Conservation (phyloP, 2,888 invertebrate species). For the Axea sp. region DNA sequence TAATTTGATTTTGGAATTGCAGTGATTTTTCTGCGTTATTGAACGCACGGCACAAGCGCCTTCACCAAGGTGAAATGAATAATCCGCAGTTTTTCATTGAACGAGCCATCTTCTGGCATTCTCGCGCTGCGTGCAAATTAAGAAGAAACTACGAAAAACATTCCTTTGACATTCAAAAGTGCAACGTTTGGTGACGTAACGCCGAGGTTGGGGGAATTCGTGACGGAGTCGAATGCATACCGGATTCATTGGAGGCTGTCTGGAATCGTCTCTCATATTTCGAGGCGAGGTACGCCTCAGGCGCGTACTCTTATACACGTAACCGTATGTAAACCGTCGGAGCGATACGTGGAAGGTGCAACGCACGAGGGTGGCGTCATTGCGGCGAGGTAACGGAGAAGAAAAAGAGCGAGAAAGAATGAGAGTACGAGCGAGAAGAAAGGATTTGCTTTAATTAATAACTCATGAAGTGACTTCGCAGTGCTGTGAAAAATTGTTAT, state of each 20-base stretch:
- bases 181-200: conserved; percentile 49
- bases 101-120: conserved; percentile 6
- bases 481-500: too few species aligned
- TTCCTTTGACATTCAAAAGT: conserved; percentile 51
- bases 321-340: conserved; percentile 48
- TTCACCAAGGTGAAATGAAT: conserved; percentile 20
- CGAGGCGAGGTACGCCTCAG: conserved; percentile 35
- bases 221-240: conserved; percentile 45
- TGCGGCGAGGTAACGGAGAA: conserved; percentile 46
- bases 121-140: conserved; percentile 29
- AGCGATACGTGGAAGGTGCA: conserved; percentile 56
- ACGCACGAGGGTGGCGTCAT: conserved; percentile 59
- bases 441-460: conserved; percentile 10
- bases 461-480: too few species aligned
- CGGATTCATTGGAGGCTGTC: conserved; percentile 44
- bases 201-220: conserved; percentile 28
- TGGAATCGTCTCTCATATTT: conserved; percentile 39
- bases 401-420: conserved; percentile 4
- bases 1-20: too few species aligned
- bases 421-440: not conserved
- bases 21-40: too few species aligned
- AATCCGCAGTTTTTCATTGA: conserved; percentile 31
- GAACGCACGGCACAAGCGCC: not conserved
- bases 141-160: conserved; percentile 23
- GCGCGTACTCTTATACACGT: conserved; percentile 26